Conservation (phyloP, 2,113 vertebrate species). For the Cariama cristata region DNA sequence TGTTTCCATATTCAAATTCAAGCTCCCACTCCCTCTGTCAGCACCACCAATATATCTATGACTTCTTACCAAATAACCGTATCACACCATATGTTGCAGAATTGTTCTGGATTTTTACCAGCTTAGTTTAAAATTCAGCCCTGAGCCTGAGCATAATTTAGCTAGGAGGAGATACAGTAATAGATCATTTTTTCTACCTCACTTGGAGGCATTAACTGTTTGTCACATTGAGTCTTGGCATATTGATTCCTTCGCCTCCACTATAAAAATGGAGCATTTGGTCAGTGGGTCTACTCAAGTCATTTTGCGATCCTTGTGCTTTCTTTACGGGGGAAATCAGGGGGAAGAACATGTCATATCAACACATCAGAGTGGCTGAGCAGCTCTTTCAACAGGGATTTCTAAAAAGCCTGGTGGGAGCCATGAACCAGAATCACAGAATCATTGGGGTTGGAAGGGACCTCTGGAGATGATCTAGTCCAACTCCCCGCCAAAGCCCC, state of each 20-base stretch:
- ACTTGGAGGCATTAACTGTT: background rate
- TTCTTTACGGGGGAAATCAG: background rate
- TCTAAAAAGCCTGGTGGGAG: background rate
- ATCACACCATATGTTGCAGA: background rate
- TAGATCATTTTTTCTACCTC: background rate
- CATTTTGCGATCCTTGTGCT: background rate
- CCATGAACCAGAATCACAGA: background rate
- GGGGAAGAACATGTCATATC: background rate
- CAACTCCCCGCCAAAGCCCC: background rate
- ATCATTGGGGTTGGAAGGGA: too few species aligned
- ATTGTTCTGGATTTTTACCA: background rate
- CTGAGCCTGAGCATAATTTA: background rate
- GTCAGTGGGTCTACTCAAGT: background rate
- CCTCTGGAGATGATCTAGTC: too few species aligned
- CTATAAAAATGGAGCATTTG: background rate
- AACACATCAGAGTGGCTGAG: background rate
- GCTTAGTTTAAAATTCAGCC: background rate
- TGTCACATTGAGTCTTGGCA: background rate
- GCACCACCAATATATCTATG: background rate
- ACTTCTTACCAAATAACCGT: background rate
- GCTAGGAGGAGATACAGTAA: background rate
- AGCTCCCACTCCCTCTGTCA: background rate
- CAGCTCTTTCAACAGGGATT: background rate
- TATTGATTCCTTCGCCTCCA: background rate
- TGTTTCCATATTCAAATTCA: background rate